Percentiles rank a stretch among this genome's conserved stretches.
phyloP scores from a whole-genome alignment of 1,140 invertebrate genomes.

The Pseudachorutes palmiensis region DNA sequence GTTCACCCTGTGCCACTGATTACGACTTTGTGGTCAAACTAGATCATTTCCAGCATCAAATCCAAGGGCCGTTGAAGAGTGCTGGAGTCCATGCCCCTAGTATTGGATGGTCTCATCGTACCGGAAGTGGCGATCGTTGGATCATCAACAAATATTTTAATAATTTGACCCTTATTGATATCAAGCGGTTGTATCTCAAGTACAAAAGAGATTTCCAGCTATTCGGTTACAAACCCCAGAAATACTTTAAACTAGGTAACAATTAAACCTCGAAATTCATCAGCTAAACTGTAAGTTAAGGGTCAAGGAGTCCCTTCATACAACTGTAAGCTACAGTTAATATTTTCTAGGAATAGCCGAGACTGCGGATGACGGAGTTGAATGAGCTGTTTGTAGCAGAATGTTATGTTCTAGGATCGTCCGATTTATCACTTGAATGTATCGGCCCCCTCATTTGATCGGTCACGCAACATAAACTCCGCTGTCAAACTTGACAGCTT shows the following conservation, averaged over 20 bases:
- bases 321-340: too few species aligned
- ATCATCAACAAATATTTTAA: constrained; percentile 28
- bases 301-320: too few species aligned
- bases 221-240: constrained; percentile 40
- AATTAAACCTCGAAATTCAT: neutral
- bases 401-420: neutral
- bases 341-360: too few species aligned
- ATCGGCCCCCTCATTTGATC: neutral
- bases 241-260: constrained; percentile 37
- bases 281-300: neutral
- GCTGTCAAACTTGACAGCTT: neutral
- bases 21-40: constrained; percentile 47
- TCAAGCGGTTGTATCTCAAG: constrained; percentile 37
- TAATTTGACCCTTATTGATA: constrained; percentile 25
- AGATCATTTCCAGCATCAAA: constrained; percentile 37
- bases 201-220: constrained; percentile 39
- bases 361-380: too few species aligned
- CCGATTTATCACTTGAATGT: neutral
- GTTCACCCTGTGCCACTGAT: constrained; percentile 72
- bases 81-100: constrained; percentile 3
- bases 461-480: constrained; percentile 1
- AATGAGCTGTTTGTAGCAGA: neutral
- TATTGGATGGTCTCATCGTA: constrained; percentile 28
- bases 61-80: constrained; percentile 21
- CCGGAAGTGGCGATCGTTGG: constrained; percentile 23